Evolutionary conservation across 2,113 vertebrate species (phyloP).

Genomic region (Silurus glanis): DNA sequence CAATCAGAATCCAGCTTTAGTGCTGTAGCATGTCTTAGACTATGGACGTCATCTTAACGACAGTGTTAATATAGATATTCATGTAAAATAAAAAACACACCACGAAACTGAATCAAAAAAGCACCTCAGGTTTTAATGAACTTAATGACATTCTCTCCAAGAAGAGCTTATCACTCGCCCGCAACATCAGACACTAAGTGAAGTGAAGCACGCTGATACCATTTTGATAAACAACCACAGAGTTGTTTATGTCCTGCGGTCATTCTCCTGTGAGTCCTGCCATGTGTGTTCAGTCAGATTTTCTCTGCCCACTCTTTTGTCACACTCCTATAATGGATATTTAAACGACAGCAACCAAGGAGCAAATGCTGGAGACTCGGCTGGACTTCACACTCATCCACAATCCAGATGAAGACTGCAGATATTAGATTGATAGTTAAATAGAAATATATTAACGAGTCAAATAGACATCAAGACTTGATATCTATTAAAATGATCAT

Average conservation of each 20-base stretch:
- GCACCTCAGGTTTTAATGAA: neutral
- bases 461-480: too few species aligned
- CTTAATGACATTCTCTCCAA: neutral
- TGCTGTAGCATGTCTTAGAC: too few species aligned
- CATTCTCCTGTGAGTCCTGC: neutral
- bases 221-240: neutral
- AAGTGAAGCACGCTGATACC: neutral
- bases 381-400: neutral
- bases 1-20: too few species aligned
- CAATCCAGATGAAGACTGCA: neutral
- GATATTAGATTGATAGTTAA: too few species aligned
- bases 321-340: slow-evolving; percentile 5
- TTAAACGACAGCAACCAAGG: neutral
- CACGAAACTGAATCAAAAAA: neutral
- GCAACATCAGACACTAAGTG: neutral
- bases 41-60: neutral
- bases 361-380: neutral
- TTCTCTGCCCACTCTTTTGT: neutral
- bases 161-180: neutral
- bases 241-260: neutral
- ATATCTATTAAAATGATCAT: too few species aligned
- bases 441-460: too few species aligned
- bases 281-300: neutral
- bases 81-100: neutral
- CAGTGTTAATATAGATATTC: neutral